phyloP scores from a whole-genome alignment of 2,888 invertebrate genomes.

The Strigamia transsilvanica region DNA sequence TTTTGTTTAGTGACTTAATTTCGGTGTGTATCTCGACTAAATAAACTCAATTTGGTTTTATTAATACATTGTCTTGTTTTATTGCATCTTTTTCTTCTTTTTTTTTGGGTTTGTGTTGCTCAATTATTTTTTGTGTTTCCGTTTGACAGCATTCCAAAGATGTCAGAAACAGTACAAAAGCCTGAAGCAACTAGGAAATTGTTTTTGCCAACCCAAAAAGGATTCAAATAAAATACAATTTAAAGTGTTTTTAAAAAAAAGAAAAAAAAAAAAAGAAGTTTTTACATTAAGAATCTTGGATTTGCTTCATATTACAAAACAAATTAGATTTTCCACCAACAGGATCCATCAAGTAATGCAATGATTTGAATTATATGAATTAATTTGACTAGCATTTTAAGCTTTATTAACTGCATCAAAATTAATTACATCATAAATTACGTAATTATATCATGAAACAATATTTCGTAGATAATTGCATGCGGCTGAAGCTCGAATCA shows the following conservation, averaged over 20 bases:
- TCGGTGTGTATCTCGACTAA: not conserved
- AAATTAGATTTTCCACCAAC: not conserved
- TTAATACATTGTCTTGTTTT: not conserved
- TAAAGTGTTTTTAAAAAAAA: too few relatives aligned
- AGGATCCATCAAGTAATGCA: not conserved
- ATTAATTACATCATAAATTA: slow-evolving; percentile 44
- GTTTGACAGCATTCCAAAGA: slow-evolving; percentile 40
- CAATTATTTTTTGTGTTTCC: slow-evolving; percentile 34
- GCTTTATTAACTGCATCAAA: slow-evolving; percentile 13
- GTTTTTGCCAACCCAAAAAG: slow-evolving; percentile 24
- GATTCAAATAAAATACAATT: not conserved
- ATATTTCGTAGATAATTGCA: slow-evolving; percentile 28
- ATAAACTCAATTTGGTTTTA: not conserved
- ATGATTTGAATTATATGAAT: not conserved
- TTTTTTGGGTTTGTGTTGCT: slow-evolving; percentile 10
- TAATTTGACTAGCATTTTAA: slow-evolving; percentile 3
- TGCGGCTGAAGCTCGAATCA: not conserved
- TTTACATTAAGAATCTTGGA: not conserved
- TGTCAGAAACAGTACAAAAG: slow-evolving; percentile 44
- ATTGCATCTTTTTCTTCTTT: slow-evolving; percentile 7
- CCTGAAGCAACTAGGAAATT: slow-evolving; percentile 41
- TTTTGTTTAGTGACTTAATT: not conserved
- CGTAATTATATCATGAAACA: slow-evolving; percentile 24
- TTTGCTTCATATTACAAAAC: not conserved
- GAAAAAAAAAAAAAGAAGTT: not conserved